phyloP scores from a whole-genome alignment of 2,797 vertebrate genomes.

The Falco rusticolus region DNA sequence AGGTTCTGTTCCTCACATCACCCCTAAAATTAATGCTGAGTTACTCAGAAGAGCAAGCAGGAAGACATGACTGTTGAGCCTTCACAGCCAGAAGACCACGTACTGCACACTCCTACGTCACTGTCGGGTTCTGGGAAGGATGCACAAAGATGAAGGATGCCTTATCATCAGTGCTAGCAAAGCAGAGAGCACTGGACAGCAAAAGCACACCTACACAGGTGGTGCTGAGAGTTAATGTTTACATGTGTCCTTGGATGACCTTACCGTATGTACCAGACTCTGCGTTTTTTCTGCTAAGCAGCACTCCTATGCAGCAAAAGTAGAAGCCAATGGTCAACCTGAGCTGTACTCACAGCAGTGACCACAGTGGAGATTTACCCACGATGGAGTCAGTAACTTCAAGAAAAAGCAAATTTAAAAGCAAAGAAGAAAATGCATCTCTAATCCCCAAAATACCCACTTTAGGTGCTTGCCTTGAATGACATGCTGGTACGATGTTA shows the following conservation, averaged over 20 bases:
- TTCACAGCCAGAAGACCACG: neutral
- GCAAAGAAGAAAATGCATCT: neutral
- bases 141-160: neutral
- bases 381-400: neutral
- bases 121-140: neutral
- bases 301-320: neutral
- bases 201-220: neutral
- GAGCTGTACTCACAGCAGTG: neutral
- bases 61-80: neutral
- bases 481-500: neutral
- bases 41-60: neutral
- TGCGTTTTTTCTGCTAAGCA: neutral
- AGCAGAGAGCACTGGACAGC: neutral
- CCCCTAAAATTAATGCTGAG: neutral
- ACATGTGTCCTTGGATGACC: neutral
- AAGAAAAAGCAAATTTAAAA: neutral
- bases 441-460: neutral
- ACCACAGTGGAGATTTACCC: neutral
- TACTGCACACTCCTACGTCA: rapidly evolving
- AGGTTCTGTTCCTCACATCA: neutral
- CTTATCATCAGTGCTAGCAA: neutral
- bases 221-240: neutral
- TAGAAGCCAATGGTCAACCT: neutral
- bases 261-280: neutral
- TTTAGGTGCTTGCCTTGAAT: neutral